Base-by-base conservation (phyloP, 2,113 vertebrate genomes). In the Chloropsis cyanopogon region DNA sequence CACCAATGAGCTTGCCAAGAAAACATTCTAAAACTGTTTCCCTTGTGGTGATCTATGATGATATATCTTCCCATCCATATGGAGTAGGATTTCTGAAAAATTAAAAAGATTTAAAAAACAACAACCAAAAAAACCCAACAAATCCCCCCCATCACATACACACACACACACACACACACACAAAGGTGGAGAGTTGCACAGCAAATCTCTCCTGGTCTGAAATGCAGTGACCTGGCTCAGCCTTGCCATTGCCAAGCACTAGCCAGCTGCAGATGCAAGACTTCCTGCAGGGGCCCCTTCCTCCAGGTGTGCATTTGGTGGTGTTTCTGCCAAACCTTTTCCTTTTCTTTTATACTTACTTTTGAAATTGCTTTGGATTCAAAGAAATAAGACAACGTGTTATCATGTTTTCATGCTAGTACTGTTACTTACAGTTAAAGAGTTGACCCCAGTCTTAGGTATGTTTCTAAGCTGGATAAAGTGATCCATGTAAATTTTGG, bases 221-320 rank as follows among this genome's bases (percentile, higher is more conserved):
- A 75, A 28, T 52, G 25, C 54, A 35, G n/a, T 26, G 33, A 41
- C 39, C 33, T 66, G 56, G 13, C 7, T 59, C 2, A 3, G 14
- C 33, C 29, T 56, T 17, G 7, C 29, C 49, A 28, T 81, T 63
- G n/a, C 39, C 10, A 4, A 81, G 28, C 19, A 82, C 23, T 41
- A 81, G 31, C 33, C 39, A 70, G n/a, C 31, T 35, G 19, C 49
- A 29, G 33, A 28, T 4, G 4, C 19, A 49, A 42, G 25, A 7
- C 6, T 31, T 50, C 6, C 11, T 7, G 2, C 1, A 1, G 6
- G 22, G 17, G 12, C 66, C 6, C 20, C 24, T 39, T 87, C 31
- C 20, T 85, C 12, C 59, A 77, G 12, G 16, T 4, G 2, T n/a
- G 20, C 10, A 9, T 57, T 80, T 54, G 46, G 10, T 37, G 33